phyloP scores from a whole-genome alignment of 2,888 invertebrate species.

The Pseudococcus longispinus region DNA sequence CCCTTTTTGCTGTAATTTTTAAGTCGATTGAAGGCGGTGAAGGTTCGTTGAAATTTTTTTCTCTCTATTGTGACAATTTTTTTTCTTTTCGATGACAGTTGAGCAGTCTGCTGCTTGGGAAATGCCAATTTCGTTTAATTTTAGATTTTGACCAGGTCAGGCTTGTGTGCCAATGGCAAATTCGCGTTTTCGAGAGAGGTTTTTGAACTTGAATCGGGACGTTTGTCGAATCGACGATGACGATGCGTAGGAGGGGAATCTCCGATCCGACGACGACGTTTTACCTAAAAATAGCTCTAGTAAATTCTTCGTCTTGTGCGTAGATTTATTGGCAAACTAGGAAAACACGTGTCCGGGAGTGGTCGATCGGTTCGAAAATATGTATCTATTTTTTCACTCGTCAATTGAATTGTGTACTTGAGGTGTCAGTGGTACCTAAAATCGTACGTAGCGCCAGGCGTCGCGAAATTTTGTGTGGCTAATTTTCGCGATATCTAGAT shows the following conservation, averaged over 20 bases:
- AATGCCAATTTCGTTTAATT: background rate
- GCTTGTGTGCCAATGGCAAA: background rate
- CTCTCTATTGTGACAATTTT: background rate
- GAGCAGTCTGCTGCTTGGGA: background rate
- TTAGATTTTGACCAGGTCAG: background rate
- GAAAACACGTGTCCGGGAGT: background rate
- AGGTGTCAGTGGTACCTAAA: background rate
- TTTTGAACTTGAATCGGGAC: background rate
- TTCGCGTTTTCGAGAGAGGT: background rate
- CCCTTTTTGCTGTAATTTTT: background rate
- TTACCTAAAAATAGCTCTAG: background rate
- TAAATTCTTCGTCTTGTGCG: background rate
- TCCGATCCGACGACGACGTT: background rate
- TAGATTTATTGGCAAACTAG: background rate
- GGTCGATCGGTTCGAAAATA: background rate
- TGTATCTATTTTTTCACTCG: background rate
- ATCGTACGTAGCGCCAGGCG: background rate
- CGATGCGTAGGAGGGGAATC: background rate
- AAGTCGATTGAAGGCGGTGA: background rate
- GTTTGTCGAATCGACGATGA: background rate
- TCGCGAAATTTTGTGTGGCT: background rate
- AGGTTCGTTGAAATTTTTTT: background rate
- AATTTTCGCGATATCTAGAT: background rate
- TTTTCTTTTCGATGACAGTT: background rate
- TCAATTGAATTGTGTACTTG: background rate